A percentile compares a stretch with the other conserved stretches of the same genome.
phyloP scores from a whole-genome alignment of 2,113 vertebrate species.

The Butastur rufipennis region DNA sequence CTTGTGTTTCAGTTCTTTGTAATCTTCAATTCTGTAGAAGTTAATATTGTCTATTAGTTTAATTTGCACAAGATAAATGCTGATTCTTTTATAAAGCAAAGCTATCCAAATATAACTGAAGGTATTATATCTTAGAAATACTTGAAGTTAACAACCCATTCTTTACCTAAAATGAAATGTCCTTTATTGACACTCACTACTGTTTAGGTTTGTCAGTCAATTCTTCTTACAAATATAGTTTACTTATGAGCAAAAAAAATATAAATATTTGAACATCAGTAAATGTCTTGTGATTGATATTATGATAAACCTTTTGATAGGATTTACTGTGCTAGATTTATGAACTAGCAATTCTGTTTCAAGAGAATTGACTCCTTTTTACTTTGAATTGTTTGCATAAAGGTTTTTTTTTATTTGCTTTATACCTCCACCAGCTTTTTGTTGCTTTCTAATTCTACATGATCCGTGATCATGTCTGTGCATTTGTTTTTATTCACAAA shows the following conservation, averaged over 20 bases:
- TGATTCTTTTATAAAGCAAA: background rate
- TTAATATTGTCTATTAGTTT: background rate
- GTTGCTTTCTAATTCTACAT: background rate
- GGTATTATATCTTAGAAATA: background rate
- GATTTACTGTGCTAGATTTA: background rate
- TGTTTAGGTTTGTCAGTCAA: background rate
- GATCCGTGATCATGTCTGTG: background rate
- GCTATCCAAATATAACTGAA: background rate
- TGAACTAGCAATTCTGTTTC: background rate
- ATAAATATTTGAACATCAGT: background rate
- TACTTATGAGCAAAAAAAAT: background rate
- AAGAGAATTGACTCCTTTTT: background rate
- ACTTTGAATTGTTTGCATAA: background rate
- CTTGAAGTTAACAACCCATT: background rate
- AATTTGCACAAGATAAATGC: background rate
- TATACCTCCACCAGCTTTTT: background rate
- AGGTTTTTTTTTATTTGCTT: background rate
- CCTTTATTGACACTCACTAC: background rate
- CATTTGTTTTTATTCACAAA: background rate
- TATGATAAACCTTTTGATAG: background rate
- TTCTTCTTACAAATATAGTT: background rate
- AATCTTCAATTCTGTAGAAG: background rate
- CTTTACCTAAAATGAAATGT: background rate
- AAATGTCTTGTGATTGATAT: background rate
- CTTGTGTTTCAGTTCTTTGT: background rate